phyloP scores from a whole-genome alignment of 2,113 vertebrate species.

The Mesembrinibis cayennensis region DNA sequence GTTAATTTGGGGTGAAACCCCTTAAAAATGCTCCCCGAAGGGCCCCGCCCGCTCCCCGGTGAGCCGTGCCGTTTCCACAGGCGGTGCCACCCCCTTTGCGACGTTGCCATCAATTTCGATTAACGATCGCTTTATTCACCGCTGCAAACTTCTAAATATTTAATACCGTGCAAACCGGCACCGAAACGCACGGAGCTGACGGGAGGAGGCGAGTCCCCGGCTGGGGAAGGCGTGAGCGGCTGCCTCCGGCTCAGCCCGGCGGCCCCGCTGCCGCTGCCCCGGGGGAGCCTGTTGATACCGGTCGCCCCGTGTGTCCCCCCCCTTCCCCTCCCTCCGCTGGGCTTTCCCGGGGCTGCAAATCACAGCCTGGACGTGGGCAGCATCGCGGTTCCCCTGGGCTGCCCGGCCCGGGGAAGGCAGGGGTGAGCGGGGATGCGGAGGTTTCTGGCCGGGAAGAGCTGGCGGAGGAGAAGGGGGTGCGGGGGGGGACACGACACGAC shows the following conservation, averaged over 20 bases:
- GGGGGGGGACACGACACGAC: no score
- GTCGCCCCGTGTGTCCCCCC: neutral
- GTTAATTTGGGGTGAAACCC: neutral
- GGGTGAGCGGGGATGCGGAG: neutral
- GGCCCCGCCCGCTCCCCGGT: constrained; percentile 6
- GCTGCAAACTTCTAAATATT: constrained; percentile 70
- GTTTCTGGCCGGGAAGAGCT: neutral
- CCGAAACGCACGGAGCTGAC: neutral
- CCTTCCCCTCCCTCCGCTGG: neutral
- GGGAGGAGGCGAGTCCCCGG: neutral
- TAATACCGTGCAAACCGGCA: constrained; percentile 42
- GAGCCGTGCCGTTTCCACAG: neutral
- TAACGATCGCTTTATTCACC: constrained; percentile 52
- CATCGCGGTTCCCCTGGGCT: neutral
- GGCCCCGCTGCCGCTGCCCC: neutral
- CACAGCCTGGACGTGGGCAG: neutral
- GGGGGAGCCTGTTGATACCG: constrained; percentile 31
- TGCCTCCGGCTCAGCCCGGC: neutral
- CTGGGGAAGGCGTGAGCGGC: neutral
- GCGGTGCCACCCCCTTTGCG: constrained; percentile 21
- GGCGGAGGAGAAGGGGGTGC: neutral
- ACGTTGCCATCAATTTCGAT: constrained; percentile 53
- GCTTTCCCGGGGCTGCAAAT: constrained; percentile 1
- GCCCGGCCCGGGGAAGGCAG: neutral
- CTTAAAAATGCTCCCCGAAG: neutral